Conservation (phyloP, 2,113 vertebrate species). For the Daubentonia madagascariensis region DNA sequence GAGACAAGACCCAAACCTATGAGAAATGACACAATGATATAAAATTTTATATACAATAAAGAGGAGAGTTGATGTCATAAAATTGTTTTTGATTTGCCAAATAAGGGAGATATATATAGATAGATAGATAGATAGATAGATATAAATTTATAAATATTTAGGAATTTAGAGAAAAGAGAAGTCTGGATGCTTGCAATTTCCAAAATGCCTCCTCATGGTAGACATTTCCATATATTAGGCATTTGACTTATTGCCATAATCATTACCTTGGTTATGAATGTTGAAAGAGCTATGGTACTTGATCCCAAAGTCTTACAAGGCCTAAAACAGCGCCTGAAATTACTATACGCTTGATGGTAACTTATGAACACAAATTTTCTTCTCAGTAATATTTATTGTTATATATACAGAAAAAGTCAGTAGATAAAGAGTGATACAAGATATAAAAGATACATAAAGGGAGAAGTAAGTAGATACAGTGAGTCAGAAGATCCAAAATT, state of each 20-base stretch:
- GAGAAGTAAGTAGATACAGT: background rate
- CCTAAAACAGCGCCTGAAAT: background rate
- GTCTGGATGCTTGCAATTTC: background rate
- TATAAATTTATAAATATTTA: background rate
- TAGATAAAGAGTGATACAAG: background rate
- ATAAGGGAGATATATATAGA: background rate
- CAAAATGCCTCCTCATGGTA: background rate
- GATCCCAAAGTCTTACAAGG: background rate
- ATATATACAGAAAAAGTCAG: background rate
- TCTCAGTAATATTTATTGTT: background rate
- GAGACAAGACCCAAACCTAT: background rate
- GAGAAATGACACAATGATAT: background rate
- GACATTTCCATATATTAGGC: background rate
- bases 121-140: accelerated
- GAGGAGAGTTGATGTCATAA: background rate
- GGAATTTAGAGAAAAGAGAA: background rate
- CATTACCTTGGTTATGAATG: background rate
- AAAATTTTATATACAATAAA: background rate
- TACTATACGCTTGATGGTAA: background rate
- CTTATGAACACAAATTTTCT: background rate
- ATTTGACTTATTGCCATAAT: background rate
- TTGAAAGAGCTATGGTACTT: background rate
- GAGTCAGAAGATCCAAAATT: background rate
- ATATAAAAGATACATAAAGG: background rate
- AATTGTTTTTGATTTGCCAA: background rate